Conservation (phyloP, 2,113 vertebrate species). For the Nothobranchius furzeri region DNA sequence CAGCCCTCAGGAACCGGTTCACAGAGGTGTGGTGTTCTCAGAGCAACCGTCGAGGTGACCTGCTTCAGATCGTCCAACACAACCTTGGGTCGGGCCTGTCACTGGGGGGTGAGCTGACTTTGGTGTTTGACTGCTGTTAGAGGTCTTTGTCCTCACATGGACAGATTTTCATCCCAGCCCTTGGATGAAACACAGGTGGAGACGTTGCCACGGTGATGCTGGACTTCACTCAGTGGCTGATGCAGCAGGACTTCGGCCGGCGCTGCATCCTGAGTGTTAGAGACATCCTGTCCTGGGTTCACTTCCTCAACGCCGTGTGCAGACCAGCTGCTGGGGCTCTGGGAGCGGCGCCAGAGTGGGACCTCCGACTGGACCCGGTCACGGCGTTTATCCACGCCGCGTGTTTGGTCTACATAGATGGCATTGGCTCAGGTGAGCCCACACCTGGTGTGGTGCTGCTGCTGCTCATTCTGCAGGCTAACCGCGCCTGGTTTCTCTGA, state of each 20-base stretch:
- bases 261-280: conserved; percentile 91
- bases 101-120: conserved; percentile 69
- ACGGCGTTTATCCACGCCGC: conserved; percentile 92
- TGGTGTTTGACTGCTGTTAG: background rate
- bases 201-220: conserved; percentile 91
- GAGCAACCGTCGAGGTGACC: conserved; percentile 85
- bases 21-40: conserved; percentile 99
- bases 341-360: conserved; percentile 65
- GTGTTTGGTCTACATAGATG: conserved; percentile 92
- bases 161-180: background rate
- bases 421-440: conserved; percentile 90
- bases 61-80: conserved; percentile 89
- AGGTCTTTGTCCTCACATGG: too few species aligned
- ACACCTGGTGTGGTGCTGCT: fast-evolving
- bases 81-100: conserved; percentile 87
- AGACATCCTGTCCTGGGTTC: conserved; percentile 93
- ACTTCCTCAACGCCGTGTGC: conserved; percentile 89
- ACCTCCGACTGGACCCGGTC: conserved; percentile 74
- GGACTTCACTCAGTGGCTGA: conserved; percentile 95
- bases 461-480: background rate
- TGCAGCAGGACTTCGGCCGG: conserved; percentile 88
- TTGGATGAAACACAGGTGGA: conserved; percentile 69
- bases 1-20: conserved; percentile 94
- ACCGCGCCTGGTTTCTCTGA: background rate
- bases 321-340: conserved; percentile 40